Evolutionary conservation across 2,888 invertebrate genomes (phyloP), one percentile per base, ranked within the genome.

Genomic region (Trachelus troglodyta): DNA sequence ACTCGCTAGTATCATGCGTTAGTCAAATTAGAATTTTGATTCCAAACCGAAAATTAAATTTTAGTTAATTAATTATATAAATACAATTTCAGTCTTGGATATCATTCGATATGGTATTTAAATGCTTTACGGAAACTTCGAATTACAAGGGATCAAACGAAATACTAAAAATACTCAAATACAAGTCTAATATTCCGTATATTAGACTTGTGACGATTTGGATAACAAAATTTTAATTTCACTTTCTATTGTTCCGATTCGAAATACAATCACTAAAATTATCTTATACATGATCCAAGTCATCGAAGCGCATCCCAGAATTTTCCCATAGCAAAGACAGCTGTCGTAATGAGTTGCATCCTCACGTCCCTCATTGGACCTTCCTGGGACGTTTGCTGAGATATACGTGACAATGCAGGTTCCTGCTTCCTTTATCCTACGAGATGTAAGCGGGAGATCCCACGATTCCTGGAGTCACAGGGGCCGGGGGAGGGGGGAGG

Each of bases 321-420:
- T 88, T 90, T 90, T 90, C 90, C 90, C 90, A 90, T 89, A 89
- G 83, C 85, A 85, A 83, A 86, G 87, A 89, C 90, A 91, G 89
- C 90, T 90, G 90, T 89, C 87, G 87, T 91, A 91, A 91, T 91
- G 90, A 91, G 90, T 91, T 91, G 91, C 91, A 91, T 90, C 89
- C 90, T 90, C 90, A 90, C 90, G 90, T 89, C 84, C 82, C 79
- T 81, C 80, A 23, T 56, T 56, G 56, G 40, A 40, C 74, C 79
- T 31, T 30, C 15, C 30, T 12, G 12, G 30, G 71, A 71, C 33
- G 12, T 31, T 71, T 23, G 31, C 33, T 12, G 33, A 31, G 31
- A 34, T 71, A 71, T 74, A 74, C 74, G 78, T 78, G 78, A 79
- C 76, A 76, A 79, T 73, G 88, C 88, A 89, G 84, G 84, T 88